A percentile compares a stretch with the other conserved stretches of the same genome.
These are phyloP conservation scores for Drosophila tanythrix DNA, from an alignment of 2,888 invertebrate species.

Conservation along the genomic window DNA sequence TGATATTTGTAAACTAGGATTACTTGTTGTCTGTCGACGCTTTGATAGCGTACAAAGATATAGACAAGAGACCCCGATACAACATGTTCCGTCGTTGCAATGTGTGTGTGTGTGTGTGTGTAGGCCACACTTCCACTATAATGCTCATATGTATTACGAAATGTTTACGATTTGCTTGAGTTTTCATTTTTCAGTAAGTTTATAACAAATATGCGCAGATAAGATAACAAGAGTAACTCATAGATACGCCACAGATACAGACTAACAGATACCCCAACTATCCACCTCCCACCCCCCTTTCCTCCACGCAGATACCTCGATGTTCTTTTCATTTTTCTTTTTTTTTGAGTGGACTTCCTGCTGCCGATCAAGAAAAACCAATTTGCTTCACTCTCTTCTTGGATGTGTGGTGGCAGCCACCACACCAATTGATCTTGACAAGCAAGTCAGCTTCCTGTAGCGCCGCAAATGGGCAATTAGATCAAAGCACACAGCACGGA, in stretches of 20 bases:
- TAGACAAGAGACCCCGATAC: constrained; percentile 63
- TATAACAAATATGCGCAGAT: constrained; percentile 73
- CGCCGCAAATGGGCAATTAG: constrained; percentile 69
- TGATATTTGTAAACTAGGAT: constrained; percentile 69
- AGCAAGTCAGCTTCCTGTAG: constrained; percentile 68
- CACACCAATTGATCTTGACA: constrained; percentile 50
- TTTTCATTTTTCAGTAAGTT: constrained; percentile 69
- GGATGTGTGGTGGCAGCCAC: background rate
- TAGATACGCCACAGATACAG: constrained; percentile 45
- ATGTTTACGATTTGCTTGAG: constrained; percentile 80
- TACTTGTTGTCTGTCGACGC: constrained; percentile 66
- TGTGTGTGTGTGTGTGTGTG: constrained; percentile 27
- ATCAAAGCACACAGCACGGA: constrained; percentile 58
- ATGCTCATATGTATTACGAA: constrained; percentile 70
- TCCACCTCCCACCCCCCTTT: no score
- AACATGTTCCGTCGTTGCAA: constrained; percentile 67
- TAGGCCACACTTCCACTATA: constrained; percentile 61
- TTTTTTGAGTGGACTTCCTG: constrained; percentile 45
- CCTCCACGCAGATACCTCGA: no score
- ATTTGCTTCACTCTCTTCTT: background rate
- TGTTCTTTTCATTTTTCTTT: background rate
- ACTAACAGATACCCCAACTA: background rate
- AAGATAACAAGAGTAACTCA: constrained; percentile 64
- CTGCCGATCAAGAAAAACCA: constrained; percentile 1
- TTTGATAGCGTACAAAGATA: constrained; percentile 66